phyloP scores from a whole-genome alignment of 2,888 invertebrate species.

The Ariolimax columbianus region DNA sequence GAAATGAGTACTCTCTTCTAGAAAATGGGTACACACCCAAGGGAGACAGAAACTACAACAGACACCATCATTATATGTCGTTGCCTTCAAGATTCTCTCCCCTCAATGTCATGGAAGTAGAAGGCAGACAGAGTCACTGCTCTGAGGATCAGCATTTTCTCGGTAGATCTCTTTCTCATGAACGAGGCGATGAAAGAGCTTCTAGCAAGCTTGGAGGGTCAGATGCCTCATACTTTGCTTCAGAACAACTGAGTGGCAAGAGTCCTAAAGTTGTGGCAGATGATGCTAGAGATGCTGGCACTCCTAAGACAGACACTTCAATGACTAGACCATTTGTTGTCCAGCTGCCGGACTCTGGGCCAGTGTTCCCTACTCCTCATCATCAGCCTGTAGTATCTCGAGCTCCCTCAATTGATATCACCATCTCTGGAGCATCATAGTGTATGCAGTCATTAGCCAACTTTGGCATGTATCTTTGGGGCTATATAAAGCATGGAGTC shows the following conservation, averaged over 20 bases:
- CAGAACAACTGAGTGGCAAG: background rate
- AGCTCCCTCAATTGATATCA: background rate
- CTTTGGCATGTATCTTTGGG: background rate
- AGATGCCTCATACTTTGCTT: background rate
- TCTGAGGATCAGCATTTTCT: constrained; percentile 31
- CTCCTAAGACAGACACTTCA: constrained; percentile 32
- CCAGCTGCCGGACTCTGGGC: constrained; percentile 49
- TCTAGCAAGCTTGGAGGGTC: background rate
- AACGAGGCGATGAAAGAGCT: constrained; percentile 6
- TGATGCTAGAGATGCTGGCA: constrained; percentile 42
- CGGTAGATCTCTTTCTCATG: background rate
- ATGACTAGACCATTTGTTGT: constrained; percentile 44
- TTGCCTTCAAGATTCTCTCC: constrained; percentile 46
- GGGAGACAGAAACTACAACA: constrained; percentile 13
- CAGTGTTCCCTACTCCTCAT: constrained; percentile 52
- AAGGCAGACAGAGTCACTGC: constrained; percentile 10
- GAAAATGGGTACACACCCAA: constrained; percentile 37
- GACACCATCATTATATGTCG: background rate
- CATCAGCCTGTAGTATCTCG: constrained; percentile 37
- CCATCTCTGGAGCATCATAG: constrained; percentile 18
- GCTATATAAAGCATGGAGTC: no score
- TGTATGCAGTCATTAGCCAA: background rate
- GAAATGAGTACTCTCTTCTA: constrained; percentile 7
- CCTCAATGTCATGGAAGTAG: constrained; percentile 11
- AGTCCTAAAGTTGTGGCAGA: constrained; percentile 2